Evolutionary conservation across 2,797 vertebrate species (phyloP).

Genomic region (Liasis olivaceus): DNA sequence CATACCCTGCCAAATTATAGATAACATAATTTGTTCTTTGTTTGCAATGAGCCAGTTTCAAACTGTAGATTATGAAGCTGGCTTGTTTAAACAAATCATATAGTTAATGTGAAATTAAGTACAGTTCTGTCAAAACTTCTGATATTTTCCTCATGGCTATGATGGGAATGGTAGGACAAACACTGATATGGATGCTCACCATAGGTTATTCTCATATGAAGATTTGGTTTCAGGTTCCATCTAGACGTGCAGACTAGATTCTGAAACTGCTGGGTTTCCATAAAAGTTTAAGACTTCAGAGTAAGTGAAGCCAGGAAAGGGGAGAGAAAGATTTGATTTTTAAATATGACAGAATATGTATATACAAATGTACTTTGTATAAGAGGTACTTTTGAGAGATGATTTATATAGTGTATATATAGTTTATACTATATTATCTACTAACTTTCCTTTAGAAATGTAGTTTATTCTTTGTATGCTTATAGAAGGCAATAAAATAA

Average conservation of each 20-base stretch:
- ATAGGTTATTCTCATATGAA: neutral
- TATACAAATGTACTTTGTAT: neutral
- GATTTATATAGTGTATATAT: neutral
- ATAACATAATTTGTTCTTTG: neutral
- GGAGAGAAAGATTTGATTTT: neutral
- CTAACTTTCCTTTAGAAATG: neutral
- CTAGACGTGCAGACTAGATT: neutral
- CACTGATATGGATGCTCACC: neutral
- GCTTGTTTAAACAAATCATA: neutral
- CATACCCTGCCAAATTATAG: neutral
- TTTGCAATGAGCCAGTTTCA: neutral
- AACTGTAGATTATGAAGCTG: neutral
- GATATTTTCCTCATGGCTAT: neutral
- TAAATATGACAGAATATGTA: neutral
- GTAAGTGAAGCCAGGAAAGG: neutral
- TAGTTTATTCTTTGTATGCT: neutral
- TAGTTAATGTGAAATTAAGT: neutral
- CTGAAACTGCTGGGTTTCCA: neutral
- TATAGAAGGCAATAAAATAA: neutral
- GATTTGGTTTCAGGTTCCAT: neutral
- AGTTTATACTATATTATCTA: neutral
- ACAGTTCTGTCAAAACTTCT: neutral
- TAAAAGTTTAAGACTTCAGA: neutral
- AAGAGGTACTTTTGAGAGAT: neutral
- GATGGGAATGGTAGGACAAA: neutral